Conservation (phyloP, 1,140 invertebrate species). For the Caenorhabditis brenneri region DNA sequence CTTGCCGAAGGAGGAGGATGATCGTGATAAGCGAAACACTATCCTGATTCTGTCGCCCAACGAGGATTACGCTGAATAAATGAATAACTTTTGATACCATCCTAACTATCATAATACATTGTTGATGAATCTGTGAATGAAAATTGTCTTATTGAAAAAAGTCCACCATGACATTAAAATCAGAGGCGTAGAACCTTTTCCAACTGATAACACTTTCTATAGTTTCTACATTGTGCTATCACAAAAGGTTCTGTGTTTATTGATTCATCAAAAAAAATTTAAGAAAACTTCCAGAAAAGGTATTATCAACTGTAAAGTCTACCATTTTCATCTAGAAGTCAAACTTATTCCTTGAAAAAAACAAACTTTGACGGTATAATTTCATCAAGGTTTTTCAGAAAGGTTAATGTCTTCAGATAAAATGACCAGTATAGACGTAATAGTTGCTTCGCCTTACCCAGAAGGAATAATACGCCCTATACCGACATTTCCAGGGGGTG, state of each 20-base stretch:
- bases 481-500: not conserved
- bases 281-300: no score
- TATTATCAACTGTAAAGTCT: no score
- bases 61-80: slow-evolving; percentile 5
- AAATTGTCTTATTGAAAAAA: not conserved
- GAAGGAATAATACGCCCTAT: no score
- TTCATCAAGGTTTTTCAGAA: no score
- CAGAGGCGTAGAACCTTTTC: not conserved
- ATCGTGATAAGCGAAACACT: not conserved
- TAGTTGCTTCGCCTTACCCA: no score
- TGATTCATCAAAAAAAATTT: slow-evolving; percentile 1
- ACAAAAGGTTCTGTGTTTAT: not conserved
- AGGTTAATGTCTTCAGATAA: no score
- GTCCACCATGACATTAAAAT: not conserved
- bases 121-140: slow-evolving; percentile 36
- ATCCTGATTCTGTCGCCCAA: not conserved
- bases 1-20: slow-evolving; percentile 30
- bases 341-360: no score
- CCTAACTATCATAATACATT: slow-evolving; percentile 24
- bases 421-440: no score
- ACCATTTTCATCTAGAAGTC: no score
- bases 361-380: no score
- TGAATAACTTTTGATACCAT: not conserved
- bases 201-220: not conserved
- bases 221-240: slow-evolving; percentile 3